Base-by-base conservation (phyloP, 2,888 invertebrate genomes). In the Lasioglossum morio region DNA sequence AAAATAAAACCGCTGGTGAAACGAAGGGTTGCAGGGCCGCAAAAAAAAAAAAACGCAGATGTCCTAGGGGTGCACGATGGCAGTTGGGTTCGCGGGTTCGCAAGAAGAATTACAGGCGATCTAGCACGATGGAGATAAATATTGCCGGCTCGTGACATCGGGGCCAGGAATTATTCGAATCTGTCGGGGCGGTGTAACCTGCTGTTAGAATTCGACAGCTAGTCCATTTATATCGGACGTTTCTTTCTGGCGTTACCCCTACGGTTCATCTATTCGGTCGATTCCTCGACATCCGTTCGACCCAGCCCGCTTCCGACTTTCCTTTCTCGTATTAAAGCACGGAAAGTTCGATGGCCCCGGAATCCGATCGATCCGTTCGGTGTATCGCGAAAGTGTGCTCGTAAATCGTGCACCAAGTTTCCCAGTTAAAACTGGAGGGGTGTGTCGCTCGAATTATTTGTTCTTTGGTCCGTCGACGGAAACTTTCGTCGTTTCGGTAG, bases 141-240 rank as follows among this genome's bases (percentile, higher is more conserved):
- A 72, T 69, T 72, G 46, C 70, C 48, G 43, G n/a, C 23, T 53
- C 23, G 69, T 37, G 53, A 69, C 77, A 72, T 78, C 60, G 23
- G 79, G 79, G 57, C 82, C 37, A 77, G 73, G 74, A 80, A 80
- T 81, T 70, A 77, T 75, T 80, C 75, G 77, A 77, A 78, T 78
- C 46, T 46, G 46, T 81, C 72, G 70, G 57, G 57, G 37, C 40
- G 23, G 53, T 53, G n/a, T 34, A 72, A 66, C 63, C 53, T 30
- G 78, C 75, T 72, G 74, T 72, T 80, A 69, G n/a, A 37, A 70
- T 53, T 85, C 53, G 78, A 82, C 76, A 63, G 70, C 34, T 70
- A 66, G 77, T 53, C 75, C 82, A 81, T 87, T 87, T 86, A 73
- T 84, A 53, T 76, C 48, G 48, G 40, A 70, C 80, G 72, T 80